Evolutionary conservation across 2,888 invertebrate species (phyloP), one percentile per base, ranked within the genome.

Genomic region (Heliconius aoede): DNA sequence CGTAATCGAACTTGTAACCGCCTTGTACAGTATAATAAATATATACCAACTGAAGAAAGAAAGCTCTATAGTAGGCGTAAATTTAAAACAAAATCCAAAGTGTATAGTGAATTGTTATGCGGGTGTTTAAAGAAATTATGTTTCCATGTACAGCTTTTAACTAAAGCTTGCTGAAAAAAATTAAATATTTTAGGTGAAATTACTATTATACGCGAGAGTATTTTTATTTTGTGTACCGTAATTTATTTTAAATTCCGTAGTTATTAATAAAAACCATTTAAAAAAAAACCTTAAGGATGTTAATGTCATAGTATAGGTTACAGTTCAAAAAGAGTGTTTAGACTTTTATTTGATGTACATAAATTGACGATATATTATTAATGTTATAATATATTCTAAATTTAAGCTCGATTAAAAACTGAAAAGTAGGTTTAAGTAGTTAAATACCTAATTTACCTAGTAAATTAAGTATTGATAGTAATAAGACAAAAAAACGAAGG

Each of bases 51-150:
- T 21, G 2, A n/a, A 15, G 1, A 26, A 60, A 60, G 55, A 21
- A 69, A 69, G 7, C 3, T 69, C 32, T n/a, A 32, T 15, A 24
- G n/a, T n/a, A 15, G 21, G 46, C 40, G 21, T 68, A 30, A 32
- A 55, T 69, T 26, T 24, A 2, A 15, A 60, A 26, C 7, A 24
- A 26, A 60, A 28, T 69, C n/a, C 13, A 36, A 64, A 64, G 13
- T 21, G 30, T 69, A 30, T 72, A 36, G 60, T 58, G 21, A 40
- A 36, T 40, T 72, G 72, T 61, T 72, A 61, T 21, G 26, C 72
- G 18, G 36, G 58, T 72, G 72, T 72, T 72, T 58, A 72, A 72
- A 72, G 61, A 61, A 72, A 72, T 72, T 72, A 60, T 60, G 61
- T 36, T 71, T 61, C 28, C 60, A 72, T 36, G 71, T 36, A 60